Evolutionary conservation across 1,140 invertebrate genomes (phyloP).

Genomic region (Dermatophagoides farinae): DNA sequence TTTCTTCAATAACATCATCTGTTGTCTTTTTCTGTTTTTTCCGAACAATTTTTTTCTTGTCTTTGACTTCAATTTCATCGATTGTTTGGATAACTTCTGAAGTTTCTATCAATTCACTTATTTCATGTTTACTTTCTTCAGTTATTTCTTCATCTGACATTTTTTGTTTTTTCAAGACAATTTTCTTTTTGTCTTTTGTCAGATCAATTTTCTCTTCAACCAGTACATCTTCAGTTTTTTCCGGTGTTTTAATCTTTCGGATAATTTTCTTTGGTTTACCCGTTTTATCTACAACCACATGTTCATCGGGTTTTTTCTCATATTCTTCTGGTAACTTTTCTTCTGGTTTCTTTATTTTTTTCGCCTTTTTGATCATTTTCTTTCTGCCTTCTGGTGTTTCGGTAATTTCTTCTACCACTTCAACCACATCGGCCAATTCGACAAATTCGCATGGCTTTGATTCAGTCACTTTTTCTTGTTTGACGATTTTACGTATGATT

Average conservation of each 20-base stretch:
- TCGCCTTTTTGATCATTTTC: background rate
- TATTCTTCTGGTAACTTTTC: background rate
- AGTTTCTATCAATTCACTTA: background rate
- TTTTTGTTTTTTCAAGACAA: background rate
- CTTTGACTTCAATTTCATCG: too few species aligned
- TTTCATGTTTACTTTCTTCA: too few species aligned
- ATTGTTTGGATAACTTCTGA: conserved; percentile 17
- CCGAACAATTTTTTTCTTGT: conserved; percentile 15
- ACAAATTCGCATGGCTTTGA: too few species aligned
- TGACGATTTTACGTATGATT: background rate
- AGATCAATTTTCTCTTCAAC: conserved; percentile 13
- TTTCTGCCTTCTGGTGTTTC: background rate
- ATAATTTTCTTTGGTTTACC: conserved; percentile 16
- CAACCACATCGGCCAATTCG: too few species aligned
- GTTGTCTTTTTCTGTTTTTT: too few species aligned
- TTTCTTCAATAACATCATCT: too few species aligned
- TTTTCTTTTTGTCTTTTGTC: conserved; percentile 20
- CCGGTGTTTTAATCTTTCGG: background rate
- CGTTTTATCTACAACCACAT: conserved; percentile 20
- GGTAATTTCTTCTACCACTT: too few species aligned
- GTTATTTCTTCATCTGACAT: background rate
- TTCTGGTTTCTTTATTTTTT: background rate
- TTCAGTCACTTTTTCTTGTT: background rate
- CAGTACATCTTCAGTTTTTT: background rate
- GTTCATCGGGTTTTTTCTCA: background rate